Base-by-base conservation (phyloP, 2,113 vertebrate species). In the Chionomys nivalis region DNA sequence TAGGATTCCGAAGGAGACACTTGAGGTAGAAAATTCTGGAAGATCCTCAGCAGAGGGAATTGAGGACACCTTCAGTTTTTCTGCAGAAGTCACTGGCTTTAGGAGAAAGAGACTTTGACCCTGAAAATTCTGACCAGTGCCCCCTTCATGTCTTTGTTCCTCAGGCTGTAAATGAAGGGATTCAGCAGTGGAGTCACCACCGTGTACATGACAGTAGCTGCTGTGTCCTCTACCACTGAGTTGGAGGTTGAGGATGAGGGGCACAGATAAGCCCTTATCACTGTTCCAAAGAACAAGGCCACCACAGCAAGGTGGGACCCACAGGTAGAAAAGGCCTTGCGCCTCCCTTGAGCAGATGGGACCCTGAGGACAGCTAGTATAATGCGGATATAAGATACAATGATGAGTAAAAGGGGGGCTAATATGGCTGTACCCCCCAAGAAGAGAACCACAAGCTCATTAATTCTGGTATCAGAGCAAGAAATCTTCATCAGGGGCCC, bases 211-310 rank as follows among this genome's bases (percentile, higher is more conserved):
- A 58, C 55, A 70, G 44, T 89, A 76, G 95, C 96, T 7, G 52
- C 92, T 7, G 79, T 97, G 52, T 95, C 85, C 72, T 95, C 79
- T 61, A 70, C 65, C 42, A 93, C 17, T 36, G 90, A 89, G 36
- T 39, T 85, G n/a, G 92, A 90, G 39, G 95, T 94, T 26, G 95
- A 91, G 0, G 75, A 70, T 0, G 90, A 93, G 58, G 94, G 97
- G 2, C 49, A 95, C 49, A 97, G 76, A 61, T 97, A 97, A 81
- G 96, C 95, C 72, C 95, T 94, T 81, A 97, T 95, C 76, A 95
- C 96, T 1, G 94, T 97, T n/a, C 94, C 97, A 39, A 97, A 98
- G 87, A 90, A 98, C 44, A 87, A 44, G 31, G 65, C 2, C 44
- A 87, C 85, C 31, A 87, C 85, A 68, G 85, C 65, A 19, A 87